Evolutionary conservation across 2,888 invertebrate genomes (phyloP).

Genomic region (Amphipoea lucens): DNA sequence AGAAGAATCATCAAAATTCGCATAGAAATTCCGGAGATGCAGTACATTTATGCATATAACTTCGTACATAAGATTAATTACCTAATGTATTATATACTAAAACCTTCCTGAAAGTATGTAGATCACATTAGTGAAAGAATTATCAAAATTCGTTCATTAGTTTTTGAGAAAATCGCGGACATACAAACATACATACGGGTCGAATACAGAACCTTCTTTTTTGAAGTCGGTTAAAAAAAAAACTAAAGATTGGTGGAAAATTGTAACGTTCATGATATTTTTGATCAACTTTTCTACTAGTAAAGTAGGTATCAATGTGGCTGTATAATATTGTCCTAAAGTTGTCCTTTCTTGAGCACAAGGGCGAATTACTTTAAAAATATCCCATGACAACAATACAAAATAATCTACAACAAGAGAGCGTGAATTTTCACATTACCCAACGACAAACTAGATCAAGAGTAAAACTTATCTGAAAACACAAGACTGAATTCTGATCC

Average conservation of each 20-base stretch:
- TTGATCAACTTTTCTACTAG: neutral
- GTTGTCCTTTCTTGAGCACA: neutral
- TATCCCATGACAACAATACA: neutral
- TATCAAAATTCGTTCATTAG: no score
- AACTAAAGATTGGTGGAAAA: neutral
- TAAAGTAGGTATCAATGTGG: neutral
- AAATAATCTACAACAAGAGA: neutral
- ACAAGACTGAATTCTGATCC: conserved; percentile 15
- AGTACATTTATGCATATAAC: no score
- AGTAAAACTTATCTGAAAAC: conserved; percentile 24
- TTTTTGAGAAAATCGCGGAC: no score
- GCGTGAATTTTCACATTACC: neutral
- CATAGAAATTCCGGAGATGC: no score
- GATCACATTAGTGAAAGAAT: no score
- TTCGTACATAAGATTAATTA: no score
- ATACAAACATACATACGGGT: no score
- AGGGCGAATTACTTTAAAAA: neutral
- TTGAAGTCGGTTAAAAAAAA: neutral
- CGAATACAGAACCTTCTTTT: no score
- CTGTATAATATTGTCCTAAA: neutral
- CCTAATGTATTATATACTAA: no score
- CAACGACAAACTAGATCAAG: conserved; percentile 14
- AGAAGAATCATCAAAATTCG: no score
- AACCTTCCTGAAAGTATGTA: no score
- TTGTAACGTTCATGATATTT: neutral